A percentile compares a stretch with the other conserved stretches of the same genome.
Evolutionary conservation across 23 tunicate species (phyloP).

Genomic region (Corella eumyota): DNA sequence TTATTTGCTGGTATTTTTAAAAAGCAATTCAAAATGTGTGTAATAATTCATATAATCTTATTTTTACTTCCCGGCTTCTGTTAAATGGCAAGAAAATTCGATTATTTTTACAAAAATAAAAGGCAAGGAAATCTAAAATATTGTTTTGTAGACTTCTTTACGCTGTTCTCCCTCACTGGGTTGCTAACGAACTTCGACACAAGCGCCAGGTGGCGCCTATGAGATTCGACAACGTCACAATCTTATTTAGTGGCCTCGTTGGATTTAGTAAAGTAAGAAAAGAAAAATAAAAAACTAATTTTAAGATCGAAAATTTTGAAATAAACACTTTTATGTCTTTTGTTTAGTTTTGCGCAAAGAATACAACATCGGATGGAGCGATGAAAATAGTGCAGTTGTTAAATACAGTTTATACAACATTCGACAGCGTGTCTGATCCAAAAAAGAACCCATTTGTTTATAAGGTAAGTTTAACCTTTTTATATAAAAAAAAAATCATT

Average conservation of each 20-base stretch:
- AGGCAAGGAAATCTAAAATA: no score
- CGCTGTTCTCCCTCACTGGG: conserved; percentile 92
- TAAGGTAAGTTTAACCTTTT: conserved; percentile 29
- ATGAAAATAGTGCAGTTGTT: conserved; percentile 76
- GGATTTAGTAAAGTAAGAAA: conserved; percentile 48
- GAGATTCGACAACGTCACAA: conserved; percentile 80
- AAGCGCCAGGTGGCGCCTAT: conserved; percentile 67
- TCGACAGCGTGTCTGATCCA: conserved; percentile 81
- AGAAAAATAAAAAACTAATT: not conserved
- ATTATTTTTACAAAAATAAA: no score
- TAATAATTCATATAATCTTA: not conserved
- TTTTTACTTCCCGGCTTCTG: no score
- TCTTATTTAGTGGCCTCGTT: conserved; percentile 85
- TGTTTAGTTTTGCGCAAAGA: conserved; percentile 61
- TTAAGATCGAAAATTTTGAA: not conserved
- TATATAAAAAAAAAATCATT: not conserved
- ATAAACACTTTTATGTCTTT: not conserved
- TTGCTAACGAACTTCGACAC: conserved; percentile 93
- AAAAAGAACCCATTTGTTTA: conserved; percentile 71
- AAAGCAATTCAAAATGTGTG: not conserved
- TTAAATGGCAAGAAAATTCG: no score
- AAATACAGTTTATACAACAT: conserved; percentile 72
- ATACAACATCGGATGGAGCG: conserved; percentile 78
- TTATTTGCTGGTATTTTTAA: not conserved
- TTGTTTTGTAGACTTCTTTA: conserved; percentile 65